Base-by-base conservation (phyloP, 2,113 vertebrate species). In the Lamprotornis superbus region DNA sequence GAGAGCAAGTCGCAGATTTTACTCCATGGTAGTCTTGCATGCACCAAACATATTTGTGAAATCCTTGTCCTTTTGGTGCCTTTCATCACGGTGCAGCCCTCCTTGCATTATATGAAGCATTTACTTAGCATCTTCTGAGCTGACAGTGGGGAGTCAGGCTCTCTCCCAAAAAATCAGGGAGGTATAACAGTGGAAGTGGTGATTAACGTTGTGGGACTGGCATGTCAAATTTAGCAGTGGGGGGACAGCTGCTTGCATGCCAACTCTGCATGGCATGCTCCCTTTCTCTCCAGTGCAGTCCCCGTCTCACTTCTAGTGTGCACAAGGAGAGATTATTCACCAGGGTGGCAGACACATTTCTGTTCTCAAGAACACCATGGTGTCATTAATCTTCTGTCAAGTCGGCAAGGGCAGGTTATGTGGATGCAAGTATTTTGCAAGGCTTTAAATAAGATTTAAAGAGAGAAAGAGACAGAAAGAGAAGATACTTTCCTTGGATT, bases 311-410 rank as follows among this genome's bases (percentile, higher is more conserved):
- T 98, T 97, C 84, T 93, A 92, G 96, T 17, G 61, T 94, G 95
- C 69, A 89, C 97, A 97, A 97, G 87, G 84, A 94, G 90, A 97
- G 92, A 96, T 97, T 97, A 98, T 97, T 97, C 96, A 96, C 94
- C 82, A 91, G 96, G 87, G 84, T 97, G 87, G 96, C 93, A 97
- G 97, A 97, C 92, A 97, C 89, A 94, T 97, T 97, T 97, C 97
- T 98, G 95, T 97, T 98, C 96, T 97, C 96, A 96, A 97, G 98
- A 98, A 96, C 96, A 97, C 94, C 50, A 44, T 31, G 70, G 92
- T 96, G 96, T 97, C 97, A 97, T 98, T 97, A 98, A 98, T 98
- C 97, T 98, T 98, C 97, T 97, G 97, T 96, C 97, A 96, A 52
- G 96, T 85, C 9, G 6, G 96, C 96, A 96, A 98, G 97, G 95